Evolutionary conservation across 2,888 invertebrate genomes (phyloP), one percentile per base, ranked within the genome.

Genomic region (Hoplodrina ambigua): DNA sequence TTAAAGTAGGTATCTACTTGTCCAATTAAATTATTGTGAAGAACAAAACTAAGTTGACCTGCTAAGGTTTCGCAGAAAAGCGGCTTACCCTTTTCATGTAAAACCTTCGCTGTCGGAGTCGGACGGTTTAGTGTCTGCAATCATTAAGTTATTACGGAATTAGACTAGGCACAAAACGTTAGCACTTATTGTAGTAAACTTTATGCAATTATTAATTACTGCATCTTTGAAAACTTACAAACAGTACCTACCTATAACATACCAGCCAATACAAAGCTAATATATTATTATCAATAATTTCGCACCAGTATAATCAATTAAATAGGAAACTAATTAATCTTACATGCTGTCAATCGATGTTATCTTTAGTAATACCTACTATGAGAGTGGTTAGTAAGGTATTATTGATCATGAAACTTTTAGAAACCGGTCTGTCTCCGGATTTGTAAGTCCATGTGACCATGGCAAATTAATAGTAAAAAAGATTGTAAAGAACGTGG

Each of bases 51-150:
- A 60, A 56, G 52, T 52, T 67, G 62, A 44, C 72, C 59, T 60
- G 62, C 52, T 63, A 67, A 53, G 76, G 72, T 63, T 76, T 76
- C 78, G 72, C 67, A 72, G 78, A 67, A 76, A 63, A 67, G 72
- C 62, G 78, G 72, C 76, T 72, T 67, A 76, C 52, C 61, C 59
- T 56, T 72, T 72, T 67, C 52, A 72, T 54, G 52, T 54, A 20
- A 72, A 76, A 72, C 62, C 52, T 72, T 52, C 49, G 52, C 19
- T 41, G 57, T 65, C 50, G 17, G 13, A 50, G 20, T 30, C 20
- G 30, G 61, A 62, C 58, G 55, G 30, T 54, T 76, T 46, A 17
- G 30, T 57, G 46, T 53, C 64, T 49, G 11, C 30, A 46, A 46
- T 46, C 15, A 62, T 61, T 46, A 50, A 65, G 71, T 71, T 58